Evolutionary conservation across 2,797 vertebrate genomes (phyloP).

Genomic region (Peromyscus attwateri): DNA sequence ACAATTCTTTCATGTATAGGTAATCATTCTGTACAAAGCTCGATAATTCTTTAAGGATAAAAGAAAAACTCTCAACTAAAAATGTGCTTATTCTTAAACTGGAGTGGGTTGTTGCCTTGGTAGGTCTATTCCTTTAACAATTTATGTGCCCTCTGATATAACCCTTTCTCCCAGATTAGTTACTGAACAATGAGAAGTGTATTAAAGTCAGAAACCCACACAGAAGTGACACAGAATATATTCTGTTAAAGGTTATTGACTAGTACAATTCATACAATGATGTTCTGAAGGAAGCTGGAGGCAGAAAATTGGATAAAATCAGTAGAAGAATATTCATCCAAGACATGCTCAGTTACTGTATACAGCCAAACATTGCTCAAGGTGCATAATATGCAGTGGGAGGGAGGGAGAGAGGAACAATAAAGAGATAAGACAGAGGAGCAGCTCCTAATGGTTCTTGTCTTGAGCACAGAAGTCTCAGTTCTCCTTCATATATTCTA

Average conservation of each 20-base stretch:
- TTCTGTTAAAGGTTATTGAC: not conserved
- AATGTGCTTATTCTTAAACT: not conserved
- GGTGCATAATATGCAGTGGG: not conserved
- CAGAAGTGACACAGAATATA: not conserved
- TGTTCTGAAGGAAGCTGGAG: not conserved
- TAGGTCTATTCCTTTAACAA: rapidly evolving
- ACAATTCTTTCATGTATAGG: conserved; percentile 30
- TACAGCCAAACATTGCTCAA: not conserved
- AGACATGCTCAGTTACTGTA: not conserved
- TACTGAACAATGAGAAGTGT: rapidly evolving
- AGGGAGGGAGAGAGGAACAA: not conserved
- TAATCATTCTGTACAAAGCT: not conserved
- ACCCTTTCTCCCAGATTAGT: not conserved
- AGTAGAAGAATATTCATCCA: not conserved
- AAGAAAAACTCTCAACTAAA: not conserved
- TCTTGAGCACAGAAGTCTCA: no score
- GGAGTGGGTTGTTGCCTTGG: not conserved
- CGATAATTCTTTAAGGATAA: not conserved
- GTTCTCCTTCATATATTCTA: rapidly evolving
- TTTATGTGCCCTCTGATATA: not conserved
- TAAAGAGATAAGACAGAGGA: no score
- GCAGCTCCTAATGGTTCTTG: rapidly evolving
- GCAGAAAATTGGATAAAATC: not conserved
- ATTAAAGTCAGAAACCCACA: no score
- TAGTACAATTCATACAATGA: not conserved